Base-by-base conservation (phyloP, 2,888 invertebrate species). In the Thyatira batis region DNA sequence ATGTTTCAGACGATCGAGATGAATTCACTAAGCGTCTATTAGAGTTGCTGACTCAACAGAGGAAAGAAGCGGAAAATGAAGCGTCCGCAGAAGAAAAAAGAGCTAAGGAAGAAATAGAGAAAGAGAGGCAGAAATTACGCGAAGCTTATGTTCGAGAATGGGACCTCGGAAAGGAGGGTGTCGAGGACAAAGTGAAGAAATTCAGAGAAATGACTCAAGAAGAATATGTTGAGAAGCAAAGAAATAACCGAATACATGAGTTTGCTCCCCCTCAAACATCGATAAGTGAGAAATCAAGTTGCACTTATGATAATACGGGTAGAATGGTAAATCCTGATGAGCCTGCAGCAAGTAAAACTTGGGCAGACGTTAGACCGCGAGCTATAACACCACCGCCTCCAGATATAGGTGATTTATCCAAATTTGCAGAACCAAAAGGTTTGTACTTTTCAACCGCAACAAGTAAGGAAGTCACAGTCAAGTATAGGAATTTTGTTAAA, bases 161-260 rank as follows among this genome's bases (percentile, higher is more conserved):
- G 96, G 96, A 96, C 78, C 80, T 94, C 21, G 95, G 95, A 0
- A 96, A 96, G 80, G 93, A 94, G 28, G 94, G 94, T 0, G 83
- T 94, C 9, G 82, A 92, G 52, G 90, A 71, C 0, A 85, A 93
- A 79, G 75, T 63, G 56, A 91, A 79, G 71, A 87, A 84, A 63
- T 92, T 91, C 61, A 79, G 71, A 69, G 94, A 94, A 76, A 94
- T 95, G 92, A 92, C 94, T 0, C 96, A 96, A 88, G 95, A 95
- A 76, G 95, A 96, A 82, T 96, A 96, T 94, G 93, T 96, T 6
- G 93, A 95, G 60, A 95, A 95, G 71, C 94, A 96, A 78, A 93
- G 98, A 61, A 87, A 89, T 51, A 95, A 96, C 74, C 92, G 98
- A 61, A 88, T 92, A 21, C 75, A 92, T 0, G 97, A 97, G 80